Percentiles rank a stretch among this genome's conserved stretches.
phyloP scores from a whole-genome alignment of 2,113 vertebrate species.

The Pluvialis apricaria region DNA sequence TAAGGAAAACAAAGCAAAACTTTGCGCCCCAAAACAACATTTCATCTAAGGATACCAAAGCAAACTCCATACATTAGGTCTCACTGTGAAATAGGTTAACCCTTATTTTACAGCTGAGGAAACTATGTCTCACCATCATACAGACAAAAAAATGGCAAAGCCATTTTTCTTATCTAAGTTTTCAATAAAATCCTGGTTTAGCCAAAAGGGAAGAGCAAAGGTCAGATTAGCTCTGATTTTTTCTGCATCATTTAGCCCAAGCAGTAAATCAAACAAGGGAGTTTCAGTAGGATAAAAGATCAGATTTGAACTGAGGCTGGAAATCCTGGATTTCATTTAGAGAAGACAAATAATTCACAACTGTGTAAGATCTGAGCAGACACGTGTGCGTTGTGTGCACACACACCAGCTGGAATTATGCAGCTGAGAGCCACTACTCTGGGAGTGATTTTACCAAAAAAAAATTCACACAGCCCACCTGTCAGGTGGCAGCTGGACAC shows the following conservation, averaged over 20 bases:
- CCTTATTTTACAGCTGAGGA: background rate
- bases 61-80: background rate
- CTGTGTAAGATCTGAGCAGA: background rate
- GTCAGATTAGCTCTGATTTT: background rate
- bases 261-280: constrained; percentile 8
- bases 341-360: constrained; percentile 36
- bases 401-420: background rate
- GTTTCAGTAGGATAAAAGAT: background rate
- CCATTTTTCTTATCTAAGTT: background rate
- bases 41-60: background rate
- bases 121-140: background rate
- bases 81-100: background rate
- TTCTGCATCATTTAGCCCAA: background rate
- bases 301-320: background rate
- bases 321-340: constrained; percentile 30
- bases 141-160: background rate
- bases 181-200: background rate
- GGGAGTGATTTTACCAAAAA: background rate
- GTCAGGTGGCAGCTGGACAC: background rate
- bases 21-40: background rate
- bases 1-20: background rate
- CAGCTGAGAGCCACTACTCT: background rate
- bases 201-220: constrained; percentile 23
- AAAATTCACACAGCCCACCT: background rate
- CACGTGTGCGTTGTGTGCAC: rapidly evolving